Evolutionary conservation across 2,888 invertebrate species (phyloP).

Genomic region (Chaetogeoica ovagalla): DNA sequence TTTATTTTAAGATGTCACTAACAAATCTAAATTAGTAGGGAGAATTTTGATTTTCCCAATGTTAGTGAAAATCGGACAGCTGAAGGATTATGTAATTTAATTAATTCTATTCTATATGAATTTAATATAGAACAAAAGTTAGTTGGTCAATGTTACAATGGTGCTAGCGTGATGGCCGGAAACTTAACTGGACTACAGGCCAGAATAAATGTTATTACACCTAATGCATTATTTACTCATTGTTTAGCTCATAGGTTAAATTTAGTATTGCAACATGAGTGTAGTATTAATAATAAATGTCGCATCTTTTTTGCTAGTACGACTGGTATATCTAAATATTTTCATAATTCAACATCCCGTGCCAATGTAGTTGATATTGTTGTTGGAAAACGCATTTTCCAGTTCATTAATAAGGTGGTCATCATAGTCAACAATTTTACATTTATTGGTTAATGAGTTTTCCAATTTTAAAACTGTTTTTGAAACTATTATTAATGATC

Average conservation of each 20-base stretch:
- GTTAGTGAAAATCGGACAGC: not conserved
- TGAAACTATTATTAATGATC: not conserved
- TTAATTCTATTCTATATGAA: not conserved
- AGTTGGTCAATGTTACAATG: constrained; percentile 6
- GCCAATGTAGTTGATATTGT: not conserved
- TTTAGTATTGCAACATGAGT: not conserved
- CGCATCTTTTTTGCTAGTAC: not conserved
- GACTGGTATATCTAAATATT: not conserved
- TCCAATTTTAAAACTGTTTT: not conserved
- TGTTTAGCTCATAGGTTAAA: not conserved
- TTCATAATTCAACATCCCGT: not conserved
- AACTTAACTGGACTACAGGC: not conserved
- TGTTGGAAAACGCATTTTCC: not conserved
- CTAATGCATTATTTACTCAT: constrained; percentile 4
- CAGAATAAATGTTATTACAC: not conserved
- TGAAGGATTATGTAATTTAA: not conserved
- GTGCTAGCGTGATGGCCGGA: not conserved
- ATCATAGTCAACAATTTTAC: not conserved
- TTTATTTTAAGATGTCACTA: constrained; percentile 18
- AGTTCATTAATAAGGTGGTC: not conserved
- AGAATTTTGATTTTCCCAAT: constrained; percentile 14
- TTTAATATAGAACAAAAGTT: constrained; percentile 12
- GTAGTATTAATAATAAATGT: not conserved
- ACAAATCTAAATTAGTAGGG: constrained; percentile 11
- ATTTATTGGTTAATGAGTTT: not conserved